Percentiles rank a stretch among this genome's conserved stretches.
Conservation (phyloP, 2,113 vertebrate species). For the Protobothrops flavoviridis region DNA sequence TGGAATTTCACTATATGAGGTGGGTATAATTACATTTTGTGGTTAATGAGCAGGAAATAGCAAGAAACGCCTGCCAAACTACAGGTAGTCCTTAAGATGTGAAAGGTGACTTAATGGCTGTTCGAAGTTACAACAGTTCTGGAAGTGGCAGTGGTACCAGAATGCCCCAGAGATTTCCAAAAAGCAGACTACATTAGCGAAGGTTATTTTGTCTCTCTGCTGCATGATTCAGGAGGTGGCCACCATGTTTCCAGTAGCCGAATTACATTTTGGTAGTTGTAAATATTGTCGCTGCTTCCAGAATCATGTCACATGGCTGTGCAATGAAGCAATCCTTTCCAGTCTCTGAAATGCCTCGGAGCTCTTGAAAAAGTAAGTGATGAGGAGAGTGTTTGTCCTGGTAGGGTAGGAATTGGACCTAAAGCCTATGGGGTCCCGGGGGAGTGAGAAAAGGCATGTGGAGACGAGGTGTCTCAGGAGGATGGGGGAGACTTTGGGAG, state of each 20-base stretch:
- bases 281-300: neutral
- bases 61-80: neutral
- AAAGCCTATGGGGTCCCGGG: neutral
- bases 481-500: neutral
- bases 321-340: neutral
- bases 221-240: neutral
- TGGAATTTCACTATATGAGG: slow-evolving; percentile 99
- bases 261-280: neutral
- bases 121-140: neutral
- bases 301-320: neutral
- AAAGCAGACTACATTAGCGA: neutral
- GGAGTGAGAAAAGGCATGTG: neutral
- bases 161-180: neutral
- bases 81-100: neutral
- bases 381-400: neutral
- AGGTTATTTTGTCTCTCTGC: neutral
- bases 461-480: neutral
- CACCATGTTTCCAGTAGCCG: neutral
- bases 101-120: neutral
- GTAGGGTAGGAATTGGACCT: neutral
- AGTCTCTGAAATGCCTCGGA: neutral
- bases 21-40: slow-evolving; percentile 13
- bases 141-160: neutral
- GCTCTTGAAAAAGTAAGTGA: neutral
- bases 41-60: neutral